phyloP scores from a whole-genome alignment of 2,888 invertebrate genomes.

The Eupithecia tripunctaria region DNA sequence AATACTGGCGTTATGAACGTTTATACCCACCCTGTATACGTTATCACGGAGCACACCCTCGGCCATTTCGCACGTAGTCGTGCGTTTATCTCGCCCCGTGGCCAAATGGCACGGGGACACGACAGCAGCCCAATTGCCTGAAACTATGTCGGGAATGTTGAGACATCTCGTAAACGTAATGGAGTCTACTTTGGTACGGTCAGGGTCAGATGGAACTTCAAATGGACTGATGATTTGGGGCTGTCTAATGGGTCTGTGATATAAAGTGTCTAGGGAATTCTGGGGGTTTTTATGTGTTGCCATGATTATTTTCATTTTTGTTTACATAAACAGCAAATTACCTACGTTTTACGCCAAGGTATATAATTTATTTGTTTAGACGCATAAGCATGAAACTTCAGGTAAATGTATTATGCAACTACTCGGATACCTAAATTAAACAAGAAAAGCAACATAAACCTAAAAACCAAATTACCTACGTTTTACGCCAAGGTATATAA shows the following conservation, averaged over 20 bases:
- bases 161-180: constrained; percentile 45
- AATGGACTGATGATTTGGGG: constrained; percentile 12
- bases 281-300: not conserved
- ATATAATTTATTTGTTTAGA: no score
- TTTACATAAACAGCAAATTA: no score
- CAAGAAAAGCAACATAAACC: no score
- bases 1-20: not conserved
- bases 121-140: constrained; percentile 43
- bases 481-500: not conserved
- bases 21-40: constrained; percentile 25
- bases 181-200: constrained; percentile 30
- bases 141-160: constrained; percentile 44
- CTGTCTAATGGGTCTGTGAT: not conserved
- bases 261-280: not conserved
- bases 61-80: constrained; percentile 32
- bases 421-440: no score
- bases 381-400: no score
- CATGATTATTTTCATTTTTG: no score
- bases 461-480: no score
- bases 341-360: not conserved
- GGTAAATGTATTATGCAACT: no score
- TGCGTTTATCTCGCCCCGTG: constrained; percentile 40
- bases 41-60: constrained; percentile 45
- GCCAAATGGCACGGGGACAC: constrained; percentile 43
- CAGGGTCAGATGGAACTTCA: constrained; percentile 22